phyloP scores from a whole-genome alignment of 2,113 vertebrate species.

The Rattus rattus region DNA sequence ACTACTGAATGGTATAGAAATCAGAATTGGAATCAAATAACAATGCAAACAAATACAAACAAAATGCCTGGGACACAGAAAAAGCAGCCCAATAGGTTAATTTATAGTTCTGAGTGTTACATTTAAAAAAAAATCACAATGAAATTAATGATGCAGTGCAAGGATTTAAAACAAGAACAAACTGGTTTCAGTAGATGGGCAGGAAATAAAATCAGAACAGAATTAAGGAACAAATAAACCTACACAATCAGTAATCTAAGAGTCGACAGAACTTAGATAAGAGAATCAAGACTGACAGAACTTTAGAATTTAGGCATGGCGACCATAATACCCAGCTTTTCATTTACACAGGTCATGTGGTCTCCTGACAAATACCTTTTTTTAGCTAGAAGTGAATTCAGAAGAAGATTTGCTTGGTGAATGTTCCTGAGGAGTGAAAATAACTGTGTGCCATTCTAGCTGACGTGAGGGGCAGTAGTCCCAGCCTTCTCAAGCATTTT shows the following conservation, averaged over 20 bases:
- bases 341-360: too few species aligned
- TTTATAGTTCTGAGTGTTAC: too few species aligned
- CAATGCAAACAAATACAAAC: too few species aligned
- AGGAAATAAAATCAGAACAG: too few species aligned
- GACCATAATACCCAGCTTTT: neutral
- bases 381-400: neutral
- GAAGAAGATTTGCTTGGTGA: neutral
- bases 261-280: neutral
- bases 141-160: too few species aligned
- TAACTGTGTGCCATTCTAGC: neutral
- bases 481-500: neutral
- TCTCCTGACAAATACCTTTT: constrained; percentile 13
- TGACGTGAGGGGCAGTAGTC: neutral
- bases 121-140: too few species aligned
- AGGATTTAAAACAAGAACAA: too few species aligned
- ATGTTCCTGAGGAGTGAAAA: neutral
- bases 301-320: neutral
- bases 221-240: neutral
- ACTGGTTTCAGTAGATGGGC: neutral
- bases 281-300: neutral
- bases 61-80: too few species aligned
- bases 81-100: too few species aligned
- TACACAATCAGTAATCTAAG: neutral
- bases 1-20: too few species aligned
- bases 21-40: too few species aligned